Evolutionary conservation across 2,113 vertebrate genomes (phyloP).

Genomic region (Corythornis cristatus): DNA sequence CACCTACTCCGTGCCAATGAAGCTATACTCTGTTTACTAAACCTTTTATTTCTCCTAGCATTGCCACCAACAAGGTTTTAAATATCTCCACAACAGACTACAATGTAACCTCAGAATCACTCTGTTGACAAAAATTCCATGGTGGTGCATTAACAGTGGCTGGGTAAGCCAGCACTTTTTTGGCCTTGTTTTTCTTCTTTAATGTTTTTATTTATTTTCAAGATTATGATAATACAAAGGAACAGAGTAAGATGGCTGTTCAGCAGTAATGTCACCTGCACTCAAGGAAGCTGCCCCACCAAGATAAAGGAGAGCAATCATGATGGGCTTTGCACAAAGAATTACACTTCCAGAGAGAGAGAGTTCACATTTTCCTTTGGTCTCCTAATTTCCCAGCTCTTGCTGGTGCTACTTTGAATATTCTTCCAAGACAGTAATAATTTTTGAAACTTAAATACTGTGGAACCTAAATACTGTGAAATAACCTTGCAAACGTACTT

Average conservation of each 20-base stretch:
- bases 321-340: background rate
- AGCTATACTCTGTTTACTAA: constrained; percentile 24
- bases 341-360: background rate
- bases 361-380: background rate
- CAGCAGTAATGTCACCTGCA: background rate
- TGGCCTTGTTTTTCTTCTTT: background rate
- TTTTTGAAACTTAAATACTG: background rate
- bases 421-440: background rate
- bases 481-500: background rate
- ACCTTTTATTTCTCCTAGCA: background rate
- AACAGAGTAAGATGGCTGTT: background rate
- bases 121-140: constrained; percentile 14
- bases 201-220: background rate
- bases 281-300: background rate
- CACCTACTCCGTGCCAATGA: background rate
- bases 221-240: background rate
- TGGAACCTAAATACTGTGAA: background rate
- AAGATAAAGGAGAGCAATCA: background rate
- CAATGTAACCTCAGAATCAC: background rate
- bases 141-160: background rate
- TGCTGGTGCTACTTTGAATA: background rate
- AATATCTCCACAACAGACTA: background rate
- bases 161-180: background rate
- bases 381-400: background rate
- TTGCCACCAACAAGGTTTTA: background rate